Evolutionary conservation across 2,888 invertebrate genomes (phyloP).

Genomic region (Amiota mariae): DNA sequence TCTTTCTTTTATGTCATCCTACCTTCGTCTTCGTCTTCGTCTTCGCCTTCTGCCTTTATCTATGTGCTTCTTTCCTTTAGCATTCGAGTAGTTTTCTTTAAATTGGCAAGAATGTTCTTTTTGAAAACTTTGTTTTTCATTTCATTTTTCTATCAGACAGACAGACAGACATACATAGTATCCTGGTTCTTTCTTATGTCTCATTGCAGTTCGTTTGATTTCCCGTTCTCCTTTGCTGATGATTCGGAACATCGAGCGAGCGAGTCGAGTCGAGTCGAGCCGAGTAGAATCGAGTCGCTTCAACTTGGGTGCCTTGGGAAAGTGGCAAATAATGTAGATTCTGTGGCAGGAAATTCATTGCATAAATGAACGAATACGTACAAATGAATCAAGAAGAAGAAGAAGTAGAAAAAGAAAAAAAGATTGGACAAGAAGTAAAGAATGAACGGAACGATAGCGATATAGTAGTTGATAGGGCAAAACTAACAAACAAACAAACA

Average conservation of each 20-base stretch:
- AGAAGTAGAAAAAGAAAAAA: too few species aligned
- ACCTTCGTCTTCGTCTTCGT: background rate
- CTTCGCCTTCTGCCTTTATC: background rate
- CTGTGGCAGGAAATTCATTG: slow-evolving; percentile 47
- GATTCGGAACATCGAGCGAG: slow-evolving; percentile 2
- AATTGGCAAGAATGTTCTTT: slow-evolving; percentile 31
- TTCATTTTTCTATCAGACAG: slow-evolving; percentile 32
- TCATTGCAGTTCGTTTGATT: slow-evolving; percentile 29
- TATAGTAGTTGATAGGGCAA: too few species aligned
- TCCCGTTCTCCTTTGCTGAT: slow-evolving; percentile 7
- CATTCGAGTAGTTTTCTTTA: slow-evolving; percentile 25
- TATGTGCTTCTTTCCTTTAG: background rate
- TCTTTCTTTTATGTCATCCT: background rate
- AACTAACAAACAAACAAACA: slow-evolving; percentile 44
- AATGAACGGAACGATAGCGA: slow-evolving; percentile 26
- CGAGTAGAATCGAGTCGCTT: too few species aligned
- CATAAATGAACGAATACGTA: slow-evolving; percentile 44
- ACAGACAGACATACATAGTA: too few species aligned
- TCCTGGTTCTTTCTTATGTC: slow-evolving; percentile 40
- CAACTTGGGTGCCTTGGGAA: background rate
- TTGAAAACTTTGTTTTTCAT: slow-evolving; percentile 26
- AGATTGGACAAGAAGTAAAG: too few species aligned
- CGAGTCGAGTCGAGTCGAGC: too few species aligned
- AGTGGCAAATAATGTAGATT: slow-evolving; percentile 26
- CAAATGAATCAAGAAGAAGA: slow-evolving; percentile 7